A percentile compares a stretch with the other conserved stretches of the same genome.
phyloP scores from a whole-genome alignment of 1,140 invertebrate species.

The Caenorhabditis latens region DNA sequence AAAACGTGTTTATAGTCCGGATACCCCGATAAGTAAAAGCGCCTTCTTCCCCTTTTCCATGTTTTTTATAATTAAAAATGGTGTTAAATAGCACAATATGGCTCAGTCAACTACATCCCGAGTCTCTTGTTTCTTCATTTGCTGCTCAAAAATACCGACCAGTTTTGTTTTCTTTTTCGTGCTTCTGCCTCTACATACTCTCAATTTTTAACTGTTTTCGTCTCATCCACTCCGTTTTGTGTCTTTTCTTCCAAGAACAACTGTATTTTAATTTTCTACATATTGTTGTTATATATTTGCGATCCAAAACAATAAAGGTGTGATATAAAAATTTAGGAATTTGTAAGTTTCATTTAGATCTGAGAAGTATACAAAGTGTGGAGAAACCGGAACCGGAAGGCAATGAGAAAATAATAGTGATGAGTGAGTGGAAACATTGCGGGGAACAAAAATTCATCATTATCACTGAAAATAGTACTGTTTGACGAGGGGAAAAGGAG shows the following conservation, averaged over 20 bases:
- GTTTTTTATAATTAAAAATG: conserved; percentile 38
- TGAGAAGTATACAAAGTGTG: neutral
- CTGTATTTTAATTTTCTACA: conserved; percentile 55
- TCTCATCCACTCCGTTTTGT: conserved; percentile 49
- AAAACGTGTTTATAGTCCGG: conserved; percentile 55
- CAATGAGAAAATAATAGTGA: neutral
- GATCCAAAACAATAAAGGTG: conserved; percentile 55
- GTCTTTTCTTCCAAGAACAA: conserved; percentile 32
- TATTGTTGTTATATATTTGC: conserved; percentile 55
- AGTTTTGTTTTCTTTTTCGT: conserved; percentile 45
- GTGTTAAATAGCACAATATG: conserved; percentile 38
- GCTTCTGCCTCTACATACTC: conserved; percentile 32
- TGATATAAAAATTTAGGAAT: conserved; percentile 21
- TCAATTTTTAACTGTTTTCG: conserved; percentile 18
- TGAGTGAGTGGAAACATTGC: neutral
- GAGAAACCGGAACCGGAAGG: conserved; percentile 22
- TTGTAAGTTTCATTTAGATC: neutral
- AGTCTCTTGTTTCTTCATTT: conserved; percentile 45
- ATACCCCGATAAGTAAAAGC: conserved; percentile 35
- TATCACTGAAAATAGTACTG: conserved; percentile 18
- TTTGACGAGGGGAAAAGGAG: neutral
- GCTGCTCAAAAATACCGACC: conserved; percentile 51
- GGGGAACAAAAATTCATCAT: conserved; percentile 17
- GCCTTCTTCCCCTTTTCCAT: conserved; percentile 41
- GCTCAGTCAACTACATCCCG: conserved; percentile 40